Evolutionary conservation across 2,797 vertebrate genomes (phyloP), one percentile per base, ranked within the genome.

Genomic region (Diglossa cyanea): DNA sequence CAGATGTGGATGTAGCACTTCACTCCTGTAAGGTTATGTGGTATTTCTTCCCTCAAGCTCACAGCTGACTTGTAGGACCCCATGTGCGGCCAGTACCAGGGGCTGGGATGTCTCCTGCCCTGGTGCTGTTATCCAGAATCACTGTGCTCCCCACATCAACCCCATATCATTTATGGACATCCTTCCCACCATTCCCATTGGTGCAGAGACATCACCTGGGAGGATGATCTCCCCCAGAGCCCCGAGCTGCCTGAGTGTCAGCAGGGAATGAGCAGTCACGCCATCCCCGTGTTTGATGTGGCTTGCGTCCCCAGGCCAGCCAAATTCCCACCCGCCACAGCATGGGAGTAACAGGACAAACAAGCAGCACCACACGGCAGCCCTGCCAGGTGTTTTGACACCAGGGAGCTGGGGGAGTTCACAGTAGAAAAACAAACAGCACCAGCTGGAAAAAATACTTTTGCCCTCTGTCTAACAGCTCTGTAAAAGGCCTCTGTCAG

Each of bases 1-100:
- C 53, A 72, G 17, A 12, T 37, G 30, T 61, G 58, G 33, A 39
- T 35, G 42, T 13, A 68, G 68, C 54, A 50, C 54, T 90, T 67
- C 19, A 18, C 48, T 57, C 39, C 53, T 39, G 0, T 26, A 1
- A 47, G 47, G 55, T 33, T 33, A 24, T 0, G 0, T 42, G 20
- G 13, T 40, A 14, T 60, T 63, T 83, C 79, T 67, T 74, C 42
- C 72, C 65, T 96, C 53, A n/a, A 4, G 37, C 28, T 66, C 51
- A 24, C 28, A 67, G 44, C 17, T 74, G 48, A 13, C 35, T 87
- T 53, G 7, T 40, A 4, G 0, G 0, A 57, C 23, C 31, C 62
- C 11, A 0, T 4, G 28, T 33, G 45, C 35, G 53, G 28, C 67
- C 62, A 13, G 31, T 62, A 15, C 13, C 23, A 3, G 24, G 17